These are phyloP conservation scores for Eulemur rufifrons DNA, from an alignment of 2,113 vertebrate genomes.

Conservation along the genomic window DNA sequence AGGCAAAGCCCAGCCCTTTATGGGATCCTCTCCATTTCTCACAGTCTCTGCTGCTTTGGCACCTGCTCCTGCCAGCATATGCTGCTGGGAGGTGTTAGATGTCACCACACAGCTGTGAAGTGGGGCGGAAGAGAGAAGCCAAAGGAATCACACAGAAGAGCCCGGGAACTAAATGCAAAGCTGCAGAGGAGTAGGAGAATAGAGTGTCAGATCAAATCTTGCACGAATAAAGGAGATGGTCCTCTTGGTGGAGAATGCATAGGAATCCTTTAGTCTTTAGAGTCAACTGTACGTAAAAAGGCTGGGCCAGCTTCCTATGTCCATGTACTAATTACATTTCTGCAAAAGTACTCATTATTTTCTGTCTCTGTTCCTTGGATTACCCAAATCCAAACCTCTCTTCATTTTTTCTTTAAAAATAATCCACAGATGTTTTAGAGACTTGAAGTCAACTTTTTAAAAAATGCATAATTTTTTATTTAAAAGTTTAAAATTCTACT, in stretches of 20 bases:
- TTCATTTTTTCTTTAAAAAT: background rate
- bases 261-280: background rate
- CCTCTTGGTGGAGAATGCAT: too few relatives aligned
- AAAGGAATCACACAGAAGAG: background rate
- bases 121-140: background rate
- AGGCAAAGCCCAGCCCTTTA: background rate
- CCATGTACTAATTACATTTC: accelerated
- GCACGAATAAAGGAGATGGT: background rate
- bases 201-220: background rate
- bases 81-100: conserved; percentile 4
- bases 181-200: background rate
- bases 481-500: background rate
- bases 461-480: background rate
- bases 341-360: background rate
- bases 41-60: background rate
- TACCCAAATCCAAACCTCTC: background rate
- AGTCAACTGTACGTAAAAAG: accelerated
- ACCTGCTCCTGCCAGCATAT: conserved; percentile 30
- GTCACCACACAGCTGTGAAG: conserved; percentile 52
- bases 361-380: background rate
- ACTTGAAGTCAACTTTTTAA: background rate
- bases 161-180: background rate
- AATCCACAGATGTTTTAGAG: background rate
- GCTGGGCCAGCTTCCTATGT: accelerated
- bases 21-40: background rate